Base-by-base conservation (phyloP, 2,888 invertebrate species). In the Laspeyria flexula region DNA sequence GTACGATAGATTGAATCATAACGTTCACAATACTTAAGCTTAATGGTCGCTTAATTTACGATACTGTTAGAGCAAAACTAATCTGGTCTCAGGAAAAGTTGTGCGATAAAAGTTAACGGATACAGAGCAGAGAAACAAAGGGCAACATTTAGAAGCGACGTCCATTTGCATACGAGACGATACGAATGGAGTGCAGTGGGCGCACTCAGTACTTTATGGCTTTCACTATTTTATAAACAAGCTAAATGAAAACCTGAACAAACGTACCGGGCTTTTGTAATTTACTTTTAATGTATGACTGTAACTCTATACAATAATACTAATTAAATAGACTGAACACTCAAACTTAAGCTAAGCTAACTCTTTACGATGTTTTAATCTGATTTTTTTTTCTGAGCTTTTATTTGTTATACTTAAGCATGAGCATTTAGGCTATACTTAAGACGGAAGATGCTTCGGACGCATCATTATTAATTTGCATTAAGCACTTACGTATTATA, bases 1-100 rank as follows among this genome's bases (percentile, higher is more conserved):
- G 61, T 59, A 69, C 78, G 73, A 81, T 69, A 71, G 73, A 81
- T 79, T 67, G 77, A 70, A 77, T 81, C 76, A 77, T 77, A 79
- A 79, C 67, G 68, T 63, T 69, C 60, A 63, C 71, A 69, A 63
- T 73, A 75, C 75, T 77, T 56, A 68, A 70, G 65, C 73, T 69
- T 75, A 76, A 79, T 75, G 70, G 69, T 55, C 64, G 73, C 65
- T 77, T 71, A 77, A 83, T 83, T 83, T 84, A 83, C 77, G 77
- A 79, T 83, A 81, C 77, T 72, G 76, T 81, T 77, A 71, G 73
- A 76, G 77, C 71, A 77, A 86, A 88, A 86, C 83, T 87, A 84
- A 86, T 86, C 83, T 78, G 72, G 74, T 71, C 75, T 64, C 53
- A 75, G 65, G 78, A 79, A 82, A 86, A 87, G 80, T 86, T 83